Percentiles rank a stretch among this genome's conserved stretches.
Evolutionary conservation across 2,888 invertebrate species (phyloP).

Genomic region (Apocheima hispidaria): DNA sequence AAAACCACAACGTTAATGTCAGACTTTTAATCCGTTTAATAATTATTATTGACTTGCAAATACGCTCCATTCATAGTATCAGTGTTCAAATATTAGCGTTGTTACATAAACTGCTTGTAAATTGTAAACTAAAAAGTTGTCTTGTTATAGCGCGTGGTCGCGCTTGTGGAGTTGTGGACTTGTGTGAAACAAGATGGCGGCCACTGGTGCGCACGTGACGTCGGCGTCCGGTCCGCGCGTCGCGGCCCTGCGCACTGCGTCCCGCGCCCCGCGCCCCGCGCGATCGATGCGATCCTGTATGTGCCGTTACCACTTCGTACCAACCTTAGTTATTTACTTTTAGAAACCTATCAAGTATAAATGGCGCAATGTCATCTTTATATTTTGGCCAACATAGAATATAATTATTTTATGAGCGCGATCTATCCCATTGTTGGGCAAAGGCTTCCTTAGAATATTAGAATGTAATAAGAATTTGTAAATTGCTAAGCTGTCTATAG

Average conservation of each 20-base stretch:
- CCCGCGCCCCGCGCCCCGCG: conserved; percentile 12
- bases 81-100: conserved; percentile 8
- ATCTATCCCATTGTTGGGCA: too few species aligned
- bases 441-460: too few species aligned
- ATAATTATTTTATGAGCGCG: too few species aligned
- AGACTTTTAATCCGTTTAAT: conserved; percentile 1
- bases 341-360: background rate
- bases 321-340: conserved; percentile 40
- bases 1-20: conserved; percentile 5
- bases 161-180: conserved; percentile 33
- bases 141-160: conserved; percentile 14
- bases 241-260: conserved; percentile 62
- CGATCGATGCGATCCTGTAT: conserved; percentile 54
- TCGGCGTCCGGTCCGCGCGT: conserved; percentile 51
- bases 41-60: conserved; percentile 15
- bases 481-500: too few species aligned
- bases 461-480: too few species aligned
- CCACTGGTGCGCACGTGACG: conserved; percentile 25
- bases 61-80: background rate
- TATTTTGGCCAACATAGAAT: too few species aligned
- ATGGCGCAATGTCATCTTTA: too few species aligned
- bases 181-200: conserved; percentile 38
- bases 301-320: conserved; percentile 20
- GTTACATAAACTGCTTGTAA: conserved; percentile 24
- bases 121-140: conserved; percentile 6